These are phyloP conservation scores for Berghia stephanieae DNA, from an alignment of 1,140 invertebrate genomes.

Conservation along the genomic window DNA sequence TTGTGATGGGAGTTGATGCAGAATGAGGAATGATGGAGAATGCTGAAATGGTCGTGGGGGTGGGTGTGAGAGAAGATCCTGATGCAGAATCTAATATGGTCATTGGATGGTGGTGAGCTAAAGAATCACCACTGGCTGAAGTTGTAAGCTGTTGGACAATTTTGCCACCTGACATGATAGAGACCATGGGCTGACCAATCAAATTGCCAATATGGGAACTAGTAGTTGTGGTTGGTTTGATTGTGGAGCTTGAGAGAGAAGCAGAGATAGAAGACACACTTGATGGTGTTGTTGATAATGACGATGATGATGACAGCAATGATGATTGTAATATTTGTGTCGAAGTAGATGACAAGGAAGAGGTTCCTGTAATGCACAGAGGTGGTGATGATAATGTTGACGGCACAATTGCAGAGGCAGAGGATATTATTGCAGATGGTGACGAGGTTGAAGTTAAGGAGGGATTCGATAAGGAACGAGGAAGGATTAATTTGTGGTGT, in stretches of 20 bases:
- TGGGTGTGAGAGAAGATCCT: neutral
- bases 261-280: too few relatives aligned
- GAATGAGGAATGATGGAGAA: conserved; percentile 15
- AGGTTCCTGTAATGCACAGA: neutral
- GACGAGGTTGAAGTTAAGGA: neutral
- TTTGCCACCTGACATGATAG: conserved; percentile 21
- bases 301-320: neutral
- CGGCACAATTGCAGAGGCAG: too few relatives aligned
- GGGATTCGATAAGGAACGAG: neutral
- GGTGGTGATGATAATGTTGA: too few relatives aligned
- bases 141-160: conserved; percentile 3
- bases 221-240: neutral
- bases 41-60: neutral
- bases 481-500: neutral
- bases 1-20: neutral
- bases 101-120: too few relatives aligned
- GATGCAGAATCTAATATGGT: neutral
- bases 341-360: neutral
- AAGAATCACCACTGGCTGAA: too few relatives aligned
- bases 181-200: conserved; percentile 46
- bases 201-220: conserved; percentile 25
- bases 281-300: conserved; percentile 12
- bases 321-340: neutral
- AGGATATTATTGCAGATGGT: too few relatives aligned
- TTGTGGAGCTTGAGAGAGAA: too few relatives aligned